Evolutionary conservation across 2,113 vertebrate genomes (phyloP), one percentile per base, ranked within the genome.

Genomic region (Pao palembangensis): DNA sequence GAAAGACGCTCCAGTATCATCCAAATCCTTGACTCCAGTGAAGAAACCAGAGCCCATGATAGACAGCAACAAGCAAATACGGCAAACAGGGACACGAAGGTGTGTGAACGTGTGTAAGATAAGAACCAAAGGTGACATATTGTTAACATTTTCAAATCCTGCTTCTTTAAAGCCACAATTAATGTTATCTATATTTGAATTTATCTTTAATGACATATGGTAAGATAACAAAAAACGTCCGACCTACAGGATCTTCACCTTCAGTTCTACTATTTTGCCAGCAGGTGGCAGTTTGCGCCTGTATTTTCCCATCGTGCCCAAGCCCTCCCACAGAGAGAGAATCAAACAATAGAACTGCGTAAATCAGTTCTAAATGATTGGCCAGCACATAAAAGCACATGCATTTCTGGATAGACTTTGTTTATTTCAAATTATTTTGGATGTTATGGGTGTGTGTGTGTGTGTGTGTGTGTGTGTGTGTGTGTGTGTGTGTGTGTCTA

Each of bases 1-100:
- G 7, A 83, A 74, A n/a, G 51, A 46, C 64, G 52, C 76, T 19
- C 18, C 53, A 4, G 14, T 47, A 18, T 2, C 51, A 4, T 5
- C 51, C 71, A 79, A 73, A 55, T 15, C 69, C 38, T 75, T 65
- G 0, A 61, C 78, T 44, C 69, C 83, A 0, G 70, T 25, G 1
- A 81, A 56, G 55, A 81, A 78, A 34, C 73, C 42, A 13, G 70
- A 80, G 13, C 21, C 34, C 12, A 0, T 61, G 10, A 58, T 85
- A 52, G 90, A 90, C 57, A 71, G 84, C 72, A 85, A n/a, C 68
- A 79, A 61, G 2, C 86, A 88, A 61, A 83, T 84, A 38, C 89
- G 88, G 21, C 82, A 91, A 0, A 11, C 88, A 0, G 90, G 90
- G 64, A 93, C 93, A 61, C 90, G 84, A 63, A 93, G 93, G 95